phyloP scores from a whole-genome alignment of 2,797 vertebrate species.

The Pangasius macronema region DNA sequence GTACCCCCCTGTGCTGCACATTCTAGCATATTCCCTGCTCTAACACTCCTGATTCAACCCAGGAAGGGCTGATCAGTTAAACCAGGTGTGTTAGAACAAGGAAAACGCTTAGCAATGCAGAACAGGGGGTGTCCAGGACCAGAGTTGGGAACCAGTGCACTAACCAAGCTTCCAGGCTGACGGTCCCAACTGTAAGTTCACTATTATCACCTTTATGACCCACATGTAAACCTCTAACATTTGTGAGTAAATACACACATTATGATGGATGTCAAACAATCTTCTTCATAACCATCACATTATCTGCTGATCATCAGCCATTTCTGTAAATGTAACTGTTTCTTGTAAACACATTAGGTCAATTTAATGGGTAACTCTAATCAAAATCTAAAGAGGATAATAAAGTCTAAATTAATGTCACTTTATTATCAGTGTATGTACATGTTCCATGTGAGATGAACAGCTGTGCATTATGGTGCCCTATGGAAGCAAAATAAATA shows the following conservation, averaged over 20 bases:
- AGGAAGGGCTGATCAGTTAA: not conserved
- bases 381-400: not conserved
- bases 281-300: not conserved
- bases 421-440: not conserved
- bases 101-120: not conserved
- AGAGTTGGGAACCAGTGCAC: not conserved
- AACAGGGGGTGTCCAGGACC: not conserved
- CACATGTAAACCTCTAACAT: not conserved
- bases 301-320: not conserved
- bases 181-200: not conserved
- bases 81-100: not conserved
- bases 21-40: not conserved
- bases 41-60: not conserved
- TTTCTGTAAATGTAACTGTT: not conserved
- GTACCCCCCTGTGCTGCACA: not conserved
- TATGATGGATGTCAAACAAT: not conserved
- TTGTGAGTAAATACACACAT: not conserved
- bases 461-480: not conserved
- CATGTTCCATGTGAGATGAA: not conserved
- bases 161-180: not conserved
- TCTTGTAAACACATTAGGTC: not conserved
- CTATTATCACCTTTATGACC: slow-evolving; percentile 7
- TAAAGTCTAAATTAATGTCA: not conserved
- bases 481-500: not conserved
- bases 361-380: not conserved